Base-by-base conservation (phyloP, 2,888 invertebrate species). In the Nipponacmea schrenckii region DNA sequence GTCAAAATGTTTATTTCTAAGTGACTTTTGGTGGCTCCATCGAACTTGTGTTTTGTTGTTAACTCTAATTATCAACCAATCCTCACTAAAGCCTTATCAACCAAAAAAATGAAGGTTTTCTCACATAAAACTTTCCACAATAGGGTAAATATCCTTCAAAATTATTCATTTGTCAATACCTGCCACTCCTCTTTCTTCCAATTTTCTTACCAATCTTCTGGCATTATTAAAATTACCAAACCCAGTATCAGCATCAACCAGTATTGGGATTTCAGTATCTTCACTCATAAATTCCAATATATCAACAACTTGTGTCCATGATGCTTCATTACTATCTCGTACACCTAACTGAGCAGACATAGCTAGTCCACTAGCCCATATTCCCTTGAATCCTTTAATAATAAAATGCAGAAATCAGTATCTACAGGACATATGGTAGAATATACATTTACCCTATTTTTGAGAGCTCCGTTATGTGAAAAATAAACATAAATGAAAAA, bases 191-290 rank as follows among this genome's bases (percentile, higher is more conserved):
- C 89, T 81, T 68, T 89, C 87, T 75, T 90, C 90, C 65, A 90
- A 79, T 75, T 90, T 90, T 10, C 84, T 79, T 3, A 90, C 88
- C 39, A 90, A 83, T 72, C 89, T 78, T 17, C 90, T 78, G 2
- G 90, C 90, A 81, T 90, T 90, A 79, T 90, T 90, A 78, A 90
- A 90, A 77, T 90, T 90, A 14, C 90, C 90, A 76, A 88, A 90
- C 15, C 90, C 90, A 8, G 90, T 90, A 76, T 90, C 90, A n/a
- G 89, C 90, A 80, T 90, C 90, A 24, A 90, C 80, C 39, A 90
- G 80, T 64, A 90, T 89, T 0, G 90, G 90, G 45, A 90, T 80
- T n/a, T 80, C 75, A 8, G 89, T 87, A 14, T 88, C 89, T 75
- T 90, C 90, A 46, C 89, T 86, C 90, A 90, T 90, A 77, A 87